Conservation (phyloP, 2,888 invertebrate genomes). For the Lycocerus yunnanus region DNA sequence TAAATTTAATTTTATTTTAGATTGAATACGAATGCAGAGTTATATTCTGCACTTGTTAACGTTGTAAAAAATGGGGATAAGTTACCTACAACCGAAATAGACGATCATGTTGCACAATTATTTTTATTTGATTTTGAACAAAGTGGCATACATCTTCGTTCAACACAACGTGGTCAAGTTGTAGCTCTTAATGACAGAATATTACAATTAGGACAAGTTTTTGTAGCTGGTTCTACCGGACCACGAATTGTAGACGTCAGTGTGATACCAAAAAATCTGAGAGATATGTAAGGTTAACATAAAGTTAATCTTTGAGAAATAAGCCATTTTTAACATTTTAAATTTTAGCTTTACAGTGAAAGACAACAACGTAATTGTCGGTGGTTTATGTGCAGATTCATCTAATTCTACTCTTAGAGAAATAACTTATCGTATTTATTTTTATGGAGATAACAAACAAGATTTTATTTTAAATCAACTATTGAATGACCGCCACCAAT, state of each 20-base stretch:
- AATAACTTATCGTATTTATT: constrained; percentile 84
- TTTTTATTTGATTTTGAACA: constrained; percentile 98
- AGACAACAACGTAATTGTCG: constrained; percentile 75
- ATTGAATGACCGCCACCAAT: constrained; percentile 72
- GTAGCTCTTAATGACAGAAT: constrained; percentile 87
- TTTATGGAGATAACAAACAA: constrained; percentile 78
- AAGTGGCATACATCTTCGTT: constrained; percentile 92
- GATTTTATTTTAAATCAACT: constrained; percentile 75
- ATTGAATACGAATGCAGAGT: constrained; percentile 85
- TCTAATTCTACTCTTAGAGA: constrained; percentile 79
- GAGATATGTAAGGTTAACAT: constrained; percentile 69
- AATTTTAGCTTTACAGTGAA: constrained; percentile 63
- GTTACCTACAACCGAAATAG: constrained; percentile 68
- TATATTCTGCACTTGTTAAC: constrained; percentile 77
- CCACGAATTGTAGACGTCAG: constrained; percentile 70
- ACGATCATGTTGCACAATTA: constrained; percentile 83
- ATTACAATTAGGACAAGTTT: constrained; percentile 80
- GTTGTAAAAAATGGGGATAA: constrained; percentile 75
- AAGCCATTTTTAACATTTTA: constrained; percentile 42
- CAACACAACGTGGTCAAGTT: constrained; percentile 71
- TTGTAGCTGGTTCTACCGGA: constrained; percentile 75
- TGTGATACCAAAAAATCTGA: constrained; percentile 71
- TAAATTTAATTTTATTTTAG: constrained; percentile 55
- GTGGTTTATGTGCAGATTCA: constrained; percentile 84
- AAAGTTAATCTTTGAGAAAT: too few species aligned